A percentile compares a stretch with the other conserved stretches of the same genome.
phyloP scores from a whole-genome alignment of 2,797 vertebrate genomes.

The Calcarius lapponicus region DNA sequence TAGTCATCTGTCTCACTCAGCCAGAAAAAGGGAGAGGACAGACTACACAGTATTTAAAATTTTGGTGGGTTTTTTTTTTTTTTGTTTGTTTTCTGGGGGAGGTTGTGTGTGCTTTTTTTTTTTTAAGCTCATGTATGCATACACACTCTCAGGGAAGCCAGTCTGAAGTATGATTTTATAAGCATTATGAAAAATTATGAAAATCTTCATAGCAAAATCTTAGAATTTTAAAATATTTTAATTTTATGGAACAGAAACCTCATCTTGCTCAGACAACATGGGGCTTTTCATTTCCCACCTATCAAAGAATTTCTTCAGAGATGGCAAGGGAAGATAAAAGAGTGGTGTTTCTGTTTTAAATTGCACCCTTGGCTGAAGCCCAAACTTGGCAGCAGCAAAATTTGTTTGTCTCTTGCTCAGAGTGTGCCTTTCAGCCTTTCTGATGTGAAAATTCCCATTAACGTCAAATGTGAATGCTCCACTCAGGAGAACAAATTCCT shows the following conservation, averaged over 20 bases:
- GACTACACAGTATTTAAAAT: not conserved
- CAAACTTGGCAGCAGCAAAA: not conserved
- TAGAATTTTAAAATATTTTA: not conserved
- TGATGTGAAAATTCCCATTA: not conserved
- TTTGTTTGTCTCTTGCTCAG: not conserved
- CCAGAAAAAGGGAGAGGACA: not conserved
- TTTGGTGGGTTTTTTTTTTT: not conserved
- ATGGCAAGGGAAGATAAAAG: not conserved
- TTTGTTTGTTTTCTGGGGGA: not conserved
- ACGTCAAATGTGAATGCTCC: not conserved
- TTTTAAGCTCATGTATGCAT: not conserved
- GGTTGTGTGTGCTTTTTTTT: not conserved
- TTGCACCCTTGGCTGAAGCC: not conserved
- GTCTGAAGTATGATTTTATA: not conserved
- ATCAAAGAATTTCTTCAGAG: not conserved
- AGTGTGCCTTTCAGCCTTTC: slow-evolving; percentile 1
- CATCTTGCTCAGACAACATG: not conserved
- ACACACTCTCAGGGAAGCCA: not conserved
- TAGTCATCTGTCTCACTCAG: not conserved
- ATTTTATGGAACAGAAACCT: not conserved
- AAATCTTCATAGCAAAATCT: not conserved
- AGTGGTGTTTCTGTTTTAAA: not conserved
- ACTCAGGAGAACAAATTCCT: not conserved
- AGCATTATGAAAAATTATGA: not conserved
- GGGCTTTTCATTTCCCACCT: not conserved